phyloP scores from a whole-genome alignment of 2,113 vertebrate genomes.

The Dicentrarchus labrax region DNA sequence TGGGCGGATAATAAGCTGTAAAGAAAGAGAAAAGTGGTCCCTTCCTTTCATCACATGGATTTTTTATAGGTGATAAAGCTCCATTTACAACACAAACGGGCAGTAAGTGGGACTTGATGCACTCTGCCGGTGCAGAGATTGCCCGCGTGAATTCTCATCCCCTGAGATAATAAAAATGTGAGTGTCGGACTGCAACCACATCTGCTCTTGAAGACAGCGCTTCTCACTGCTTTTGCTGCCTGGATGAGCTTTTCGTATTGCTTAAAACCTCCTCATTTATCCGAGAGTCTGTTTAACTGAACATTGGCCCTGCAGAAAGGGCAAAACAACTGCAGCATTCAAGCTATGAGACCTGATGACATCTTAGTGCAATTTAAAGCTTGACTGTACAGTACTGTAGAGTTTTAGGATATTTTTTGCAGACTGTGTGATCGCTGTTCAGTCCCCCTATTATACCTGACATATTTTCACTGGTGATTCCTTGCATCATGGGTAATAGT shows the following conservation, averaged over 20 bases:
- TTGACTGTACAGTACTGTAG: too few species aligned
- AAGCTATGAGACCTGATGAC: background rate
- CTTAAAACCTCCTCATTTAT: background rate
- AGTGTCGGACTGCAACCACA: background rate
- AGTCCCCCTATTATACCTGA: background rate
- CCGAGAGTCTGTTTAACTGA: background rate
- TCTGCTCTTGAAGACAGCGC: background rate
- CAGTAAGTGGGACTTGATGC: background rate
- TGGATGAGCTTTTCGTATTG: background rate
- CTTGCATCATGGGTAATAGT: background rate
- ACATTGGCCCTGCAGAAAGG: background rate
- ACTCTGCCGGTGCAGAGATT: background rate
- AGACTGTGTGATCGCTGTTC: background rate
- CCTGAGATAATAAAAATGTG: constrained; percentile 17
- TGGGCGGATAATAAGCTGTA: constrained; percentile 22
- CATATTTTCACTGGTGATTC: background rate
- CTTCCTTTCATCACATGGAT: constrained; percentile 10
- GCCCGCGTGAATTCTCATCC: background rate
- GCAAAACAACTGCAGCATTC: background rate
- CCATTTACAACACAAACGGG: constrained; percentile 43
- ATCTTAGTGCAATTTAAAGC: background rate
- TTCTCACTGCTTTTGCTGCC: background rate
- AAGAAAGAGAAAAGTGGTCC: background rate
- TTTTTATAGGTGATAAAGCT: constrained; percentile 46
- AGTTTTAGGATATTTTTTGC: too few species aligned